Evolutionary conservation across 2,113 vertebrate species (phyloP).

Genomic region (Apeltes quadracus): DNA sequence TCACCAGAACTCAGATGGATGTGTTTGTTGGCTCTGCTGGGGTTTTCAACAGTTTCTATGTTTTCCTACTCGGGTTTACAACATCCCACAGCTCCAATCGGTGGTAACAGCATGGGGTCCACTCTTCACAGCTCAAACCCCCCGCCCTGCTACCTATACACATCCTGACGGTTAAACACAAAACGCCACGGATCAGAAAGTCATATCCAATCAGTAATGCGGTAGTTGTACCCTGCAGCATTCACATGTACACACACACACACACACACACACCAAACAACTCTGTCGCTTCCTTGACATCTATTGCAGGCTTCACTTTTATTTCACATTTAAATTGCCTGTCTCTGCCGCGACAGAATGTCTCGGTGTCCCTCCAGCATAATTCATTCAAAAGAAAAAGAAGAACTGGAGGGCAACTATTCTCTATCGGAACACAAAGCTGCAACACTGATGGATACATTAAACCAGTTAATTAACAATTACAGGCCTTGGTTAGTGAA

Average conservation of each 20-base stretch:
- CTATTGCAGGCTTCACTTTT: background rate
- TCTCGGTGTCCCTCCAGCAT: background rate
- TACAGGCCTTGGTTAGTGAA: conserved; percentile 24
- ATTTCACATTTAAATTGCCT: conserved; percentile 14
- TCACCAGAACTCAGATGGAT: conserved; percentile 33
- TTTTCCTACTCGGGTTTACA: conserved; percentile 29
- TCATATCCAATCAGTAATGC: conserved; percentile 11
- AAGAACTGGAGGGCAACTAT: background rate
- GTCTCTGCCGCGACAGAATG: background rate
- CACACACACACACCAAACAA: conserved; percentile 10
- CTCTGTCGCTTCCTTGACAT: conserved; percentile 16
- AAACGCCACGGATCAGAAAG: conserved; percentile 28
- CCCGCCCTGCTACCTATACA: conserved; percentile 31
- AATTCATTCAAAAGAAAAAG: conserved; percentile 2
- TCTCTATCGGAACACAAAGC: conserved; percentile 1
- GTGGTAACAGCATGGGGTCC: conserved; percentile 49
- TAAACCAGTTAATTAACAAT: conserved; percentile 30
- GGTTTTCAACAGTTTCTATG: conserved; percentile 49
- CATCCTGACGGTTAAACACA: conserved; percentile 42
- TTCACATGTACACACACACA: conserved; percentile 3
- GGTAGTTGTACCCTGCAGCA: background rate
- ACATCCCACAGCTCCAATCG: conserved; percentile 52
- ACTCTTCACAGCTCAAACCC: conserved; percentile 34
- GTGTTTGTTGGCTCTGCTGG: conserved; percentile 58
- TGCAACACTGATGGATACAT: conserved; percentile 18